Conservation (phyloP, 2,888 invertebrate species). For the Acholoe squamosa region DNA sequence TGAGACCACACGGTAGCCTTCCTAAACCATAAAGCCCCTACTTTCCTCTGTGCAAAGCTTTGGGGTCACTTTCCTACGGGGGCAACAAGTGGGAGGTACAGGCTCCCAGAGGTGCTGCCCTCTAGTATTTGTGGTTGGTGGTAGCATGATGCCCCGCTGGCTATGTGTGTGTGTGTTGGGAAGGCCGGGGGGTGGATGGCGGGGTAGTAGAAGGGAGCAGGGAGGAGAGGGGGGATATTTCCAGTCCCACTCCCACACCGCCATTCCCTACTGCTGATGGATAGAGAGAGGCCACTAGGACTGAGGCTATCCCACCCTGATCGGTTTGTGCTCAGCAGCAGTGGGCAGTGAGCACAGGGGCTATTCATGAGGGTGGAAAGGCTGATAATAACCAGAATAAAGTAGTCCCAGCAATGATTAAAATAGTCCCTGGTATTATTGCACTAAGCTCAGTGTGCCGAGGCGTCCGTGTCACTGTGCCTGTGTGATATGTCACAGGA, state of each 20-base stretch:
- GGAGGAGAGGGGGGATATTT: background rate
- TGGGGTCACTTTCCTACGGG: background rate
- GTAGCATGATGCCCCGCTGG: too few species aligned
- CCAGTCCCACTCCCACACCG: background rate
- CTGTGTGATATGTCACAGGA: background rate
- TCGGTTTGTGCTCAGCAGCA: background rate
- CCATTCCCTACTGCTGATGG: background rate
- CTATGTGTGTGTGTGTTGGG: too few species aligned
- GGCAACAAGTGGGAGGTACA: background rate
- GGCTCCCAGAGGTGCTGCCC: background rate
- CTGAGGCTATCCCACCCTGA: background rate
- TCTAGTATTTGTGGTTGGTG: too few species aligned
- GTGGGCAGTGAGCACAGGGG: background rate
- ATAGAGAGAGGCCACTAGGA: background rate
- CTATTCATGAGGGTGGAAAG: background rate
- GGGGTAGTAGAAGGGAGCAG: background rate
- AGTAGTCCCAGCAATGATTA: slow-evolving; percentile 30
- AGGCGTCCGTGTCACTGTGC: background rate
- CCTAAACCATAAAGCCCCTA: too few species aligned
- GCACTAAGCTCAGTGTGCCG: background rate
- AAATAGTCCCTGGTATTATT: slow-evolving; percentile 39
- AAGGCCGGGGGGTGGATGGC: too few species aligned
- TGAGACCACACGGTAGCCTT: too few species aligned
- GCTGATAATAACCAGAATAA: slow-evolving; percentile 12
- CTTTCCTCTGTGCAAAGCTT: too few species aligned